Evolutionary conservation across 2,888 invertebrate genomes (phyloP).

Genomic region (Zele albiditarsus): DNA sequence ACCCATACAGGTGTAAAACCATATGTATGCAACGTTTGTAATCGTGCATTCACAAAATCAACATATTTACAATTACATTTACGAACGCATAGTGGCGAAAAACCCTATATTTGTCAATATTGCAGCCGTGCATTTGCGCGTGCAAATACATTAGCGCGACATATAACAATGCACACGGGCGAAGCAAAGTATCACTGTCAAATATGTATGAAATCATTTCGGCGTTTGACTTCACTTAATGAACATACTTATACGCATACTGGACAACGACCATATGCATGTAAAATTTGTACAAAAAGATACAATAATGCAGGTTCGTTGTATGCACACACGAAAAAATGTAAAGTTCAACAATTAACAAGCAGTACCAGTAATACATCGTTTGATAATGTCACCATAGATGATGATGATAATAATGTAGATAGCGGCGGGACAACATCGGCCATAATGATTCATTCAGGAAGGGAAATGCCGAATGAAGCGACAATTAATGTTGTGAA

Average conservation of each 20-base stretch:
- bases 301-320: constrained; percentile 53
- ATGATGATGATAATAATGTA: constrained; percentile 45
- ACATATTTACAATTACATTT: constrained; percentile 67
- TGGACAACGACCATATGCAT: constrained; percentile 68
- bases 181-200: constrained; percentile 69
- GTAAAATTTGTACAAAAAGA: constrained; percentile 67
- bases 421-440: constrained; percentile 48
- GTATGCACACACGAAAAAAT: constrained; percentile 69
- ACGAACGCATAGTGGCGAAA: constrained; percentile 68
- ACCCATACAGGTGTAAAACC: constrained; percentile 69
- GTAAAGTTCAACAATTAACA: constrained; percentile 62
- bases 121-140: constrained; percentile 68
- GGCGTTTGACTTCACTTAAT: constrained; percentile 67
- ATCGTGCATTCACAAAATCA: constrained; percentile 68
- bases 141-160: constrained; percentile 68
- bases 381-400: constrained; percentile 45
- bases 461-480: constrained; percentile 59
- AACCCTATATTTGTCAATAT: constrained; percentile 69
- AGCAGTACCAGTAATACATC: constrained; percentile 41
- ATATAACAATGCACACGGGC: constrained; percentile 69
- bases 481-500: constrained; percentile 53
- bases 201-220: constrained; percentile 67
- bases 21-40: constrained; percentile 68
- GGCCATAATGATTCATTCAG: constrained; percentile 60
- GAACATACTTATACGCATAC: constrained; percentile 69